Evolutionary conservation across 2,888 invertebrate genomes (phyloP).

Genomic region (Strigamia transsilvanica): DNA sequence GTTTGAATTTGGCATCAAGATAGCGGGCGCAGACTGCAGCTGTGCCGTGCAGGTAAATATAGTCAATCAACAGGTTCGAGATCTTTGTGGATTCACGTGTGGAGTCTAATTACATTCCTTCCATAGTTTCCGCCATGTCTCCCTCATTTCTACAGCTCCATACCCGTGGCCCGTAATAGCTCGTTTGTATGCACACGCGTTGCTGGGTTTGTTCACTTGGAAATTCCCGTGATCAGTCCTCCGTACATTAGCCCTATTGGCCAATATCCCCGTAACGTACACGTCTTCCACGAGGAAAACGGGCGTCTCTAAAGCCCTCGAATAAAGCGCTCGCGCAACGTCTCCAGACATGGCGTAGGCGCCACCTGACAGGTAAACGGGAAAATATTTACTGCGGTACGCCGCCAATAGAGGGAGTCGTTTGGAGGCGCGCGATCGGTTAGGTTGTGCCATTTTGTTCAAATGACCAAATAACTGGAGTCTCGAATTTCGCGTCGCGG

Average conservation of each 20-base stretch:
- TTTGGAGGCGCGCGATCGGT: slow-evolving; percentile 58
- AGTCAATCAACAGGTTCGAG: slow-evolving; percentile 19
- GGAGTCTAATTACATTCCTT: slow-evolving; percentile 27
- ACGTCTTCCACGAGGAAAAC: slow-evolving; percentile 56
- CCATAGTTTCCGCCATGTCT: slow-evolving; percentile 54
- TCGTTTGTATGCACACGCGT: slow-evolving; percentile 63
- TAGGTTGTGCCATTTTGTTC: slow-evolving; percentile 57
- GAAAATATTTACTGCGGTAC: slow-evolving; percentile 57
- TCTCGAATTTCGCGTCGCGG: slow-evolving; percentile 56
- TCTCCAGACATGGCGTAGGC: slow-evolving; percentile 58
- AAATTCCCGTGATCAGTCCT: slow-evolving; percentile 75
- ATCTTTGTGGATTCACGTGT: background rate
- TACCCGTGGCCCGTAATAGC: slow-evolving; percentile 55
- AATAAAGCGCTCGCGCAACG: slow-evolving; percentile 43
- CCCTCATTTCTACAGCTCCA: slow-evolving; percentile 53
- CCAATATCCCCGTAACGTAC: slow-evolving; percentile 63
- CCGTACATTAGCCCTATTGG: slow-evolving; percentile 69
- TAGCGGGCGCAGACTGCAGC: background rate
- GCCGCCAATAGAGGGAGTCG: slow-evolving; percentile 58
- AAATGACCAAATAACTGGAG: slow-evolving; percentile 57
- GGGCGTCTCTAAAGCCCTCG: slow-evolving; percentile 36
- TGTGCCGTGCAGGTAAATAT: too few species aligned
- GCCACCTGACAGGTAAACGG: slow-evolving; percentile 59
- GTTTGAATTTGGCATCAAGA: too few species aligned
- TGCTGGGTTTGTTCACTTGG: slow-evolving; percentile 68